phyloP scores from a whole-genome alignment of 2,113 vertebrate species.

The Catharus bicknelli region DNA sequence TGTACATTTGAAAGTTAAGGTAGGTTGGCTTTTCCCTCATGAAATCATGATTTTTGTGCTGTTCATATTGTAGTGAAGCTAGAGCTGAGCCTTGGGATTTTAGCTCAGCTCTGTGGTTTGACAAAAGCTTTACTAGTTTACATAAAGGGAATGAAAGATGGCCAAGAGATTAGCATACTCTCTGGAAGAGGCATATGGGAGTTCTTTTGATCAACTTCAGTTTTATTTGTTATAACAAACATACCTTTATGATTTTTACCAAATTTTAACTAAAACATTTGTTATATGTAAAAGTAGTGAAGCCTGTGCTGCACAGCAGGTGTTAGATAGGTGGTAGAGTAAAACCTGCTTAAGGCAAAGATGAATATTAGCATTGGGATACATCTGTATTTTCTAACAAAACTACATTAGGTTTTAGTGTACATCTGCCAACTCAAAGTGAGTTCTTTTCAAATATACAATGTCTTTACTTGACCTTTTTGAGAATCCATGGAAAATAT shows the following conservation, averaged over 20 bases:
- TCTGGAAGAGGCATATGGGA: neutral
- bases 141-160: neutral
- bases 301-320: neutral
- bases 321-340: neutral
- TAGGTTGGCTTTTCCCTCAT: constrained; percentile 54
- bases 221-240: neutral
- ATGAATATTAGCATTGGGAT: neutral
- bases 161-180: neutral
- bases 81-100: neutral
- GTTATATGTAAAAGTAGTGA: neutral
- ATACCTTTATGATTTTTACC: neutral
- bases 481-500: neutral
- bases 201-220: neutral
- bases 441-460: neutral
- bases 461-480: neutral
- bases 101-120: neutral
- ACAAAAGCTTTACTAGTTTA: neutral
- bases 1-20: constrained; percentile 87
- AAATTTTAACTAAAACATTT: neutral
- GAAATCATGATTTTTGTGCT: neutral
- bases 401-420: neutral
- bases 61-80: neutral
- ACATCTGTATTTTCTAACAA: neutral
- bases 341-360: neutral
- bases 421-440: neutral